Evolutionary conservation across 2,888 invertebrate genomes (phyloP), one percentile per base, ranked within the genome.

Genomic region (Leptinotarsa juncta): DNA sequence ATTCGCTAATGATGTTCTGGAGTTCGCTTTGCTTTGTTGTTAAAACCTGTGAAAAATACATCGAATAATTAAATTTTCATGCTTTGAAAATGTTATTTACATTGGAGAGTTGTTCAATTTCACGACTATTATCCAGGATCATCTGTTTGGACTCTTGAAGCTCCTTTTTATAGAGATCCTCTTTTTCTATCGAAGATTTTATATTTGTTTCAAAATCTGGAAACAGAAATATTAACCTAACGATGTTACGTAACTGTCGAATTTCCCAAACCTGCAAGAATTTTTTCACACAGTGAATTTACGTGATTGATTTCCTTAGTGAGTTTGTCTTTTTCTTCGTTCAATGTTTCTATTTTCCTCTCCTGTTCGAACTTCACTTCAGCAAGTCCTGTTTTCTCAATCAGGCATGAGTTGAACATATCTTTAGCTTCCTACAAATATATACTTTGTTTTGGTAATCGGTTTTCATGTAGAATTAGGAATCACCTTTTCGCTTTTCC

Each of bases 401-500:
- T 16, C 23, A 77, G 50, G 32, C 71, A 62, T 62, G 71, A 67
- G 15, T 77, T 78, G 26, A 81, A 62, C 16, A 32, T 14, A 53
- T 77, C 77, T 16, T 67, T 67, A 0, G 71, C 18, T 60, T 76
- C 73, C 80, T 80, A 62, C 3, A 62, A 32, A 16, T n/a, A 32
- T 32, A 32, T 32, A 26, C n/a, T 62, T 15, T 18, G n/a, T 20
- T 57, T 57, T 57, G 12, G n/a, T 3, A 57, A 20, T 57, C 7
- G 12, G 18, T 3, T 12, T 32, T n/a, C 12, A 57, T 23, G n/a
- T 20, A 23, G 0, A 18, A 23, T 10, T 23, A 14, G 3, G 3
- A 15, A 16, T 20, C 4, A 84, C 86, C 78, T 81, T 79, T 79
- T 84, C 83, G 18, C 78, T 75, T 76, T 81, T 76, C 72, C 84